phyloP scores from a whole-genome alignment of 2,797 vertebrate species.

The Brotula barbata region DNA sequence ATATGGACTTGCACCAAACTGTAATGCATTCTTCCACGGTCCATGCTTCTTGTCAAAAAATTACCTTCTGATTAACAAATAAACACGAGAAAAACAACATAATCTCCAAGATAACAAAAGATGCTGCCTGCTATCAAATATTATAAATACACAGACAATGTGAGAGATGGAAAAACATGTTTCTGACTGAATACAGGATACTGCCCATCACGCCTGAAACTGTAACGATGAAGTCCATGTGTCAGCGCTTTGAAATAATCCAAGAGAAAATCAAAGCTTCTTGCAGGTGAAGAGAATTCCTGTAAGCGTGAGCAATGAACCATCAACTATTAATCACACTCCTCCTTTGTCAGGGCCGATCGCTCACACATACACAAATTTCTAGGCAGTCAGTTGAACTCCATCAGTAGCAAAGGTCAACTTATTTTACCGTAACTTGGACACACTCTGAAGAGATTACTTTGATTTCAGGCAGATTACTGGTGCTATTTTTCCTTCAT shows the following conservation, averaged over 20 bases:
- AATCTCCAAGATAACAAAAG: constrained; percentile 5
- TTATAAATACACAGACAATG: too few species aligned
- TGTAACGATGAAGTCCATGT: neutral
- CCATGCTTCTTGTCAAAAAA: too few species aligned
- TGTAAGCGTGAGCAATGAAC: constrained; percentile 23
- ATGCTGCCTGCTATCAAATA: neutral
- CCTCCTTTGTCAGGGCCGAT: neutral
- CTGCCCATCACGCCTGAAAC: constrained; percentile 1
- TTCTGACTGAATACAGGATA: neutral
- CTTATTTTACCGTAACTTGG: constrained; percentile 41
- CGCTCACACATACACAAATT: constrained; percentile 18
- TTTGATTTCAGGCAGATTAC: constrained; percentile 22
- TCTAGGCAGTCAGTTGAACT: constrained; percentile 18
- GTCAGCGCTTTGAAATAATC: constrained; percentile 10
- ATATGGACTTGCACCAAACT: too few species aligned
- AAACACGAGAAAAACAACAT: too few species aligned
- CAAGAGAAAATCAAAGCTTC: constrained; percentile 23
- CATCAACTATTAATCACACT: constrained; percentile 31
- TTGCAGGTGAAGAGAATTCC: constrained; percentile 15
- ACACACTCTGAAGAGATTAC: neutral
- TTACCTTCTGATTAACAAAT: too few species aligned
- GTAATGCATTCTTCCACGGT: too few species aligned
- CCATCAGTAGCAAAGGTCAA: constrained; percentile 26
- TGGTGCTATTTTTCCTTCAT: constrained; percentile 31
- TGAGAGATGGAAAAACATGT: constrained; percentile 4